phyloP scores from a whole-genome alignment of 2,888 invertebrate genomes.

The Drosophila infuscata region DNA sequence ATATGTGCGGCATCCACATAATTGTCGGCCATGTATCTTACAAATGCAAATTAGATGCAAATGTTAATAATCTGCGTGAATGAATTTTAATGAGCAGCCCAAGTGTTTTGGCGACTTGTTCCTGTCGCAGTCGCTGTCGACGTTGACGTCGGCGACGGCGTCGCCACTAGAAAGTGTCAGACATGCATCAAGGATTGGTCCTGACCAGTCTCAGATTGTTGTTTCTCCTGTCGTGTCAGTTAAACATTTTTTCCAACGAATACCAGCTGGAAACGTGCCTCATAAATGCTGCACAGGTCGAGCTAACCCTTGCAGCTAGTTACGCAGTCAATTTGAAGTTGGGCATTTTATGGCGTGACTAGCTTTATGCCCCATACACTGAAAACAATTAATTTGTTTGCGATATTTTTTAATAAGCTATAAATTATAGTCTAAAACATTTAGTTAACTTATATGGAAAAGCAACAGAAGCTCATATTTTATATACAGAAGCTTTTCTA shows the following conservation, averaged over 20 bases:
- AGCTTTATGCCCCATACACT: constrained; percentile 18
- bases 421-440: not conserved
- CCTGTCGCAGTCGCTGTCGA: constrained; percentile 17
- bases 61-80: constrained; percentile 80
- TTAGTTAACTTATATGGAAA: not conserved
- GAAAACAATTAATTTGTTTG: not conserved
- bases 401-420: not conserved
- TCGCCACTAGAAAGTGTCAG: constrained; percentile 56
- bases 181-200: constrained; percentile 69
- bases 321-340: constrained; percentile 59
- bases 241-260: constrained; percentile 38
- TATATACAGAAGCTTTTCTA: too few species aligned
- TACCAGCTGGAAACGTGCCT: constrained; percentile 55
- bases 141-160: constrained; percentile 1
- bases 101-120: constrained; percentile 75
- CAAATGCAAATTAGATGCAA: constrained; percentile 80
- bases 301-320: constrained; percentile 51
- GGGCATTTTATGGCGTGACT: constrained; percentile 29
- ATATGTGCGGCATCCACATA: constrained; percentile 75
- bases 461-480: not conserved
- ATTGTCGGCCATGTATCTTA: constrained; percentile 82
- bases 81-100: constrained; percentile 76
- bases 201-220: constrained; percentile 55
- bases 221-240: constrained; percentile 9
- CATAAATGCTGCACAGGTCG: constrained; percentile 48